Conservation (phyloP, 1,140 invertebrate genomes). For the Trichoplusia ni region DNA sequence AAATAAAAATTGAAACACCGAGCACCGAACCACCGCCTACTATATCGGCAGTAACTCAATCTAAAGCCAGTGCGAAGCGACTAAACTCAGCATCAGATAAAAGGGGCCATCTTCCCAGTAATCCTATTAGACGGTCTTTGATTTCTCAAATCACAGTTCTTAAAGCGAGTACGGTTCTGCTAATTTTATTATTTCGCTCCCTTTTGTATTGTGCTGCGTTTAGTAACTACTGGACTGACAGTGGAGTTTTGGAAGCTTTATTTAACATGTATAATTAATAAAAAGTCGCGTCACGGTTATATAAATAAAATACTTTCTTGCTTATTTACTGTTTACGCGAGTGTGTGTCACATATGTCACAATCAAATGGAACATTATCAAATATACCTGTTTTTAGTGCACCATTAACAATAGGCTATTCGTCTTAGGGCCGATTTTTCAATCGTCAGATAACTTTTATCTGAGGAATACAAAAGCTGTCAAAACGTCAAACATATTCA, state of each 20-base stretch:
- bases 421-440: too few species aligned
- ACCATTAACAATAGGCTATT: too few species aligned
- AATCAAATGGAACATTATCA: too few species aligned
- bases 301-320: background rate
- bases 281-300: too few species aligned
- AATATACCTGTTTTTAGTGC: too few species aligned
- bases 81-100: constrained; percentile 35
- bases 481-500: too few species aligned
- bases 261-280: background rate
- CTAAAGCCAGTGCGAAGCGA: background rate
- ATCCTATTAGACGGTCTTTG: constrained; percentile 67
- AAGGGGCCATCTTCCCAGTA: constrained; percentile 34
- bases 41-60: background rate
- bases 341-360: too few species aligned
- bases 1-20: too few species aligned
- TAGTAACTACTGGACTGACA: background rate
- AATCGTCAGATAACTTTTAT: too few species aligned
- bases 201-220: constrained; percentile 32
- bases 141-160: constrained; percentile 65
- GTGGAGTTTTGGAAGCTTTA: background rate
- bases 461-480: too few species aligned
- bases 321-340: background rate
- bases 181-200: constrained; percentile 56
- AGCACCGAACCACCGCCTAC: background rate
- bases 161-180: constrained; percentile 45